These are phyloP conservation scores for Anastrepha ludens DNA, from an alignment of 1,140 invertebrate species.

Conservation along the genomic window DNA sequence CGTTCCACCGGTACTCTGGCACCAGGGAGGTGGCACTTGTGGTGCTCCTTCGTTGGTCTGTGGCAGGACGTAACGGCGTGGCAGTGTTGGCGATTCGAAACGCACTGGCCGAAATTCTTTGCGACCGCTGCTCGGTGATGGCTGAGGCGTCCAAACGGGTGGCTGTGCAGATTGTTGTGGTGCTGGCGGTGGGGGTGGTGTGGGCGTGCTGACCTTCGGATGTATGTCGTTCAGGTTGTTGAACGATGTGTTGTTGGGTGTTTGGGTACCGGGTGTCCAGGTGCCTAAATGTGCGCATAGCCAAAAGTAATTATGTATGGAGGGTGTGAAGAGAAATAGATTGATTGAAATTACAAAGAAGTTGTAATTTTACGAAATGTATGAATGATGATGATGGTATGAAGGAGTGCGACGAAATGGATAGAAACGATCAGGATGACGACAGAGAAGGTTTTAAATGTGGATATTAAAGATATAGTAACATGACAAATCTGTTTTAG, in stretches of 20 bases:
- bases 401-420: not conserved
- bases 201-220: slow-evolving; percentile 59
- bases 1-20: not conserved
- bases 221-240: slow-evolving; percentile 62
- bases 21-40: slow-evolving; percentile 63
- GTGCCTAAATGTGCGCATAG: slow-evolving; percentile 62
- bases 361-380: not conserved
- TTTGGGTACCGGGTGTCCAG: slow-evolving; percentile 70
- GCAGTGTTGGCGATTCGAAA: slow-evolving; percentile 83
- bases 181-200: slow-evolving; percentile 75
- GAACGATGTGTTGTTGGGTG: slow-evolving; percentile 67
- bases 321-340: slow-evolving; percentile 14
- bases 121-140: slow-evolving; percentile 77
- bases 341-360: not conserved
- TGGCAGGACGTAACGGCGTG: slow-evolving; percentile 74
- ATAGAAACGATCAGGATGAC: not conserved
- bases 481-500: not conserved
- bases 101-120: slow-evolving; percentile 84
- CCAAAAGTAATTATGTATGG: not conserved
- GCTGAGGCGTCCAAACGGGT: slow-evolving; percentile 80
- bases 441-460: too few relatives aligned
- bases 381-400: slow-evolving; percentile 13
- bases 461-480: too few relatives aligned
- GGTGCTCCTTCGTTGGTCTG: slow-evolving; percentile 40
- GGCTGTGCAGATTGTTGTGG: slow-evolving; percentile 75